Conservation (phyloP, 2,797 vertebrate species). For the Pitangus sulphuratus region DNA sequence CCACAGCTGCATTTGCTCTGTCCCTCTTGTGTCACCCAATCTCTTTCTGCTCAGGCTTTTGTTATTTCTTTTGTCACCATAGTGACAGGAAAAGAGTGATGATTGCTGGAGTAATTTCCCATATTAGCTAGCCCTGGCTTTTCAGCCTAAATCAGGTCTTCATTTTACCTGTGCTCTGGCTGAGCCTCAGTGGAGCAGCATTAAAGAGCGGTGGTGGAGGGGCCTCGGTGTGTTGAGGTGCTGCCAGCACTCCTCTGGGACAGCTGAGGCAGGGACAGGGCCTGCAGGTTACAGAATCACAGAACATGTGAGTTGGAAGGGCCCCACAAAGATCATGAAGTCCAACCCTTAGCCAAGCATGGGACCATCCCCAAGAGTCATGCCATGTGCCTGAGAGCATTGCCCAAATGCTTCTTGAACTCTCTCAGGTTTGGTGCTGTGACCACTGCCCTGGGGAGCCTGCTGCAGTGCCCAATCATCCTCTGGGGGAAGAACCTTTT, state of each 20-base stretch:
- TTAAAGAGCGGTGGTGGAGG: not conserved
- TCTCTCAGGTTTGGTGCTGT: not conserved
- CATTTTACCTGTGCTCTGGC: not conserved
- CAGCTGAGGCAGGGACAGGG: not conserved
- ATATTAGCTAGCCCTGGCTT: constrained; percentile 8
- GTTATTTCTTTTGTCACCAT: constrained; percentile 56
- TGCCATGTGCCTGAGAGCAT: not conserved
- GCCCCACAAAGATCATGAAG: not conserved
- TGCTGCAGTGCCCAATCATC: not conserved
- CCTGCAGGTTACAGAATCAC: not conserved
- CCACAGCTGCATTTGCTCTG: not conserved
- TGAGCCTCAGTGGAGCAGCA: not conserved
- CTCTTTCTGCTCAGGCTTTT: constrained; percentile 11
- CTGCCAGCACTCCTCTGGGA: not conserved
- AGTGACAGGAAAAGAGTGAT: constrained; percentile 48
- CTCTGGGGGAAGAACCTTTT: not conserved
- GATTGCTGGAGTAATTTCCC: constrained; percentile 56
- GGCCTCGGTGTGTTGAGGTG: accelerated
- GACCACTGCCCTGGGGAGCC: not conserved
- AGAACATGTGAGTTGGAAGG: not conserved
- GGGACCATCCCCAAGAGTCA: not conserved
- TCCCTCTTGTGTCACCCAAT: not conserved
- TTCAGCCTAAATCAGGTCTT: constrained; percentile 23
- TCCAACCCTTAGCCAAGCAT: not conserved
- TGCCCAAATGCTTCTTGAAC: not conserved